Conservation (phyloP, 2,888 invertebrate species). For the Monoplex corrugatus region DNA sequence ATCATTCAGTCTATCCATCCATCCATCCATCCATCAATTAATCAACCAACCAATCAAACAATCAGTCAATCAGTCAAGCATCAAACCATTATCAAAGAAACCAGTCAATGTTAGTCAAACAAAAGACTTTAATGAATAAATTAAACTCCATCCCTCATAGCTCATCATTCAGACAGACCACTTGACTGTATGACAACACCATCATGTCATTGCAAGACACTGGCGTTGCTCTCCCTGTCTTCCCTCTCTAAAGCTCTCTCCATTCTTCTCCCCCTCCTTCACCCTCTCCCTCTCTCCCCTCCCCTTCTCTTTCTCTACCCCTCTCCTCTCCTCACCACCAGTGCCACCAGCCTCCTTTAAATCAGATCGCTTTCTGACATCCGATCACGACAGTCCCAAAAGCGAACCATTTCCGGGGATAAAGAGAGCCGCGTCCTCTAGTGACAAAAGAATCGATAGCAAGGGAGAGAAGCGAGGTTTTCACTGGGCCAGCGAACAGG, state of each 20-base stretch:
- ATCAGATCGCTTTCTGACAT: constrained; percentile 35
- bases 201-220: too few species aligned
- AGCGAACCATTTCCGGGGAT: constrained; percentile 34
- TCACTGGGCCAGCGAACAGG: constrained; percentile 44
- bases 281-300: not conserved
- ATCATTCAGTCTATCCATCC: too few species aligned
- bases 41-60: too few species aligned
- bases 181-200: too few species aligned
- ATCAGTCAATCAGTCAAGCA: too few species aligned
- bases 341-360: not conserved
- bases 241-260: not conserved
- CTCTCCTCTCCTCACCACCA: not conserved
- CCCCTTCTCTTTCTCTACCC: not conserved
- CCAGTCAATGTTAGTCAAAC: too few species aligned
- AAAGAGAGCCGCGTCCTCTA: constrained; percentile 25
- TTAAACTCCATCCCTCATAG: too few species aligned
- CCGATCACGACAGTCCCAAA: constrained; percentile 18
- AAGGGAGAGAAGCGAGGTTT: constrained; percentile 35
- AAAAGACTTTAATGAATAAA: too few species aligned
- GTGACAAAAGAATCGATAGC: constrained; percentile 7
- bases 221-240: not conserved
- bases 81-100: too few species aligned
- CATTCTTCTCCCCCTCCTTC: not conserved
- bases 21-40: too few species aligned
- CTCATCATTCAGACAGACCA: too few species aligned